Base-by-base conservation (phyloP, 1,140 invertebrate species). In the Meteorus sp. region DNA sequence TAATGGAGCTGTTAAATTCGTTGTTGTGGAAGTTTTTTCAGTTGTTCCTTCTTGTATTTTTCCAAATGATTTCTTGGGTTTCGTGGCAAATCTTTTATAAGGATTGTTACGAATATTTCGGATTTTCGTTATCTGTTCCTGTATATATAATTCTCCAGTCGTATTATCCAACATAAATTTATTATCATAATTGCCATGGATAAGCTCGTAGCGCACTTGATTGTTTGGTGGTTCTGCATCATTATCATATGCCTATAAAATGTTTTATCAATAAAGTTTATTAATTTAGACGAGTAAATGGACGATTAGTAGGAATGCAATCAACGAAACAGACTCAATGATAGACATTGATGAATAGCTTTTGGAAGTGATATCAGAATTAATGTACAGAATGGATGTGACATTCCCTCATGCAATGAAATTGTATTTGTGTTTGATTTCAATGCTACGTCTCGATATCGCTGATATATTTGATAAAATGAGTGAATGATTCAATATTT, bases 181-280 rank as follows among this genome's bases (percentile, higher is more conserved):
- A 62, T 90, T 88, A 58, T 88, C 88, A 68, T 85, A 88, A 73
- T 92, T 92, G 11, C 89, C 89, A 56, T 88, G 85, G 62, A 92
- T 84, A 35, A 95, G 83, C 81, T 93, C 91, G 75, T 94, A 95
- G 67, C 87, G 85, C 9, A 95, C 85, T 68, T 88, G 82, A 75
- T 93, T 94, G 76, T 95, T 95, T 2, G 92, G 91, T n/a, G 88
- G 78, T 47, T 90, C 89, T 8, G 89, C 86, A 70, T 95, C 93
- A 60, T 85, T 85, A 76, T 95, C 93, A 43, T 85, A 81, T 48
- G 93, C 93, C 85, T 85, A 43, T 17, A 31, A 65, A 52, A 64
- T 31, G 56, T 53, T 37, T 51, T 13, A 37, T n/a, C 17, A 43
- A 33, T 3, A 19, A 56, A 23, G 31, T 35, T 41, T n/a, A n/a